Percentiles rank a stretch among this genome's conserved stretches.
phyloP scores from a whole-genome alignment of 2,797 vertebrate species.

The Glossophaga mutica region DNA sequence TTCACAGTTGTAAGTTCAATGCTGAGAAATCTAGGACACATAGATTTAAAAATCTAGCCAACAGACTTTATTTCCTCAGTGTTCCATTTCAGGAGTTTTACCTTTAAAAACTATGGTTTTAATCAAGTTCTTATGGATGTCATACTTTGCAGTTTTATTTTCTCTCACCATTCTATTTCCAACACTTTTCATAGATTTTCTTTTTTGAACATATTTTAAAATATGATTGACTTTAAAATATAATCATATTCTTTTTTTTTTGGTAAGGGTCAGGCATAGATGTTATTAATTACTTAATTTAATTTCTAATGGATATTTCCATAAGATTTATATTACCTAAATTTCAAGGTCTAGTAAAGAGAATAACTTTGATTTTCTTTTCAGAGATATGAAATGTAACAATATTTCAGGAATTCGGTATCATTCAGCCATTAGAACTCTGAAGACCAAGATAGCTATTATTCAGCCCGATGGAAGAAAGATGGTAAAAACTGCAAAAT shows the following conservation, averaged over 20 bases:
- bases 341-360: slow-evolving; percentile 15
- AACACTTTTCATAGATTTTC: neutral
- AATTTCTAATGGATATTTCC: slow-evolving; percentile 51
- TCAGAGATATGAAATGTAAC: slow-evolving; percentile 70
- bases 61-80: neutral
- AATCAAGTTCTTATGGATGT: neutral
- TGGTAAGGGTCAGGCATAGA: neutral
- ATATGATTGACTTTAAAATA: slow-evolving; percentile 7
- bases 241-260: neutral
- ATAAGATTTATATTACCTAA: neutral
- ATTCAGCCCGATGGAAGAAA: slow-evolving; percentile 66
- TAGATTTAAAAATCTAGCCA: slow-evolving; percentile 21
- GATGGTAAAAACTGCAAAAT: slow-evolving; percentile 73
- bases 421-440: slow-evolving; percentile 78
- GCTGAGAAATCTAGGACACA: slow-evolving; percentile 16
- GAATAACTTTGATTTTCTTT: slow-evolving; percentile 63
- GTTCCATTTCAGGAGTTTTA: neutral
- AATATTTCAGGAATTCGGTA: slow-evolving; percentile 52
- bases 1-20: slow-evolving; percentile 10
- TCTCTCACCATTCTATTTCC: neutral
- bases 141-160: slow-evolving; percentile 17
- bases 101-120: slow-evolving; percentile 10
- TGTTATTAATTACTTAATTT: slow-evolving; percentile 16
- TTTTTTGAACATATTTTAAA: slow-evolving; percentile 19
- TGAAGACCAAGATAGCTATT: slow-evolving; percentile 73